These are phyloP conservation scores for Ectemnius continuus DNA, from an alignment of 2,888 invertebrate genomes.

Conservation along the genomic window DNA sequence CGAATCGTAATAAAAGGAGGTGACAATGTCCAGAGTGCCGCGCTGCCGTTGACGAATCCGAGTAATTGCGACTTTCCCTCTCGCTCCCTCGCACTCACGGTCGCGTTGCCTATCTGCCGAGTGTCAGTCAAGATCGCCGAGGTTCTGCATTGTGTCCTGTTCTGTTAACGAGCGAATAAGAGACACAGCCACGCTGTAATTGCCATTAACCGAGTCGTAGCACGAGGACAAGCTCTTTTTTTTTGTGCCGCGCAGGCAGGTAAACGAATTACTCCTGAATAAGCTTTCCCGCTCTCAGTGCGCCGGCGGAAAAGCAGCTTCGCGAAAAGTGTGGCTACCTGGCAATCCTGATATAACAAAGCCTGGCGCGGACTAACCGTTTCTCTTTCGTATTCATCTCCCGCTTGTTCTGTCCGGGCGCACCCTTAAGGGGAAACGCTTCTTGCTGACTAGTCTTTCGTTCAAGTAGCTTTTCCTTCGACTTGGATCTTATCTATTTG, in stretches of 20 bases:
- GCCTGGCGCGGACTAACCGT: slow-evolving; percentile 23
- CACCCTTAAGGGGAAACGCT: no score
- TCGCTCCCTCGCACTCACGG: no score
- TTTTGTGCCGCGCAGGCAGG: neutral
- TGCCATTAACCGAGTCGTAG: slow-evolving; percentile 2
- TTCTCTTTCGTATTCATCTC: neutral
- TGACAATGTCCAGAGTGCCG: neutral
- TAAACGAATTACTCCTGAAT: slow-evolving; percentile 9
- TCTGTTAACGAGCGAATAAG: slow-evolving; percentile 4
- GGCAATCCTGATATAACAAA: slow-evolving; percentile 36
- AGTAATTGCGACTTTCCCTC: neutral
- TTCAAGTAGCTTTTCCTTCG: no score
- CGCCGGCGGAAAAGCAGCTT: neutral
- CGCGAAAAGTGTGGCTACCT: slow-evolving; percentile 7
- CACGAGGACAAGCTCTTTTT: neutral
- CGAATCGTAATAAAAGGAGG: slow-evolving; percentile 1
- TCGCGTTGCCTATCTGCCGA: neutral
- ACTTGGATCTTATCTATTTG: no score
- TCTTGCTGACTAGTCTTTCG: no score
- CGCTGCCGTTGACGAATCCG: slow-evolving; percentile 1
- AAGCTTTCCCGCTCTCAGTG: neutral
- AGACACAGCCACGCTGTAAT: slow-evolving; percentile 6
- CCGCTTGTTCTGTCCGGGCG: slow-evolving; percentile 1
- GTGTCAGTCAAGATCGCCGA: slow-evolving; percentile 7
- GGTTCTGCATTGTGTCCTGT: neutral